Conservation (phyloP, 2,113 vertebrate species). For the Crypturellus undulatus region DNA sequence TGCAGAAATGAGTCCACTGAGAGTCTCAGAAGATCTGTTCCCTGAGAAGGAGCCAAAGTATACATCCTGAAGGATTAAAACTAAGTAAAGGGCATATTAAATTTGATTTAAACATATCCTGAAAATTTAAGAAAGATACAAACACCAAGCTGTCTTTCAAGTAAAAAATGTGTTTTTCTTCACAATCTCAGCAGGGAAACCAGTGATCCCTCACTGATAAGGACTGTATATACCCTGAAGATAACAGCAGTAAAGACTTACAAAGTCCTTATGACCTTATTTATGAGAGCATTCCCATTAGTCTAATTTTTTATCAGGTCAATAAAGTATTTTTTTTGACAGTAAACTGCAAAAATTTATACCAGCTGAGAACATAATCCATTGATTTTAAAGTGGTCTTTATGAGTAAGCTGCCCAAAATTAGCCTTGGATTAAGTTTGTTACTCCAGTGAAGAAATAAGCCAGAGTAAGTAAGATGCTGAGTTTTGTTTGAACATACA, state of each 20-base stretch:
- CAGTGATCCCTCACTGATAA: background rate
- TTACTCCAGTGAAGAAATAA: background rate
- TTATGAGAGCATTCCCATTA: background rate
- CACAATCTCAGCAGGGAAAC: background rate
- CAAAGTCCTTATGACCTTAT: background rate
- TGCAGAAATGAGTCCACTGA: background rate
- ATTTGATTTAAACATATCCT: conserved; percentile 39
- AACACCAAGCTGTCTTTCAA: conserved; percentile 16
- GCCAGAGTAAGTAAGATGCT: background rate
- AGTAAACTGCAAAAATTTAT: conserved; percentile 5
- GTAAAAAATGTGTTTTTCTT: background rate
- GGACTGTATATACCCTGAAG: background rate
- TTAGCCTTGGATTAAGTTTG: background rate
- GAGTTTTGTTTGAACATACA: background rate
- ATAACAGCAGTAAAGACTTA: background rate
- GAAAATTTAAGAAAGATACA: conserved; percentile 29
- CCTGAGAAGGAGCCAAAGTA: conserved; percentile 54
- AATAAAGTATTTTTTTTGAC: background rate
- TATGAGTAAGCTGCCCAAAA: conserved; percentile 3
- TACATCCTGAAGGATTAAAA: conserved; percentile 61
- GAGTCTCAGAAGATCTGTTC: conserved; percentile 7
- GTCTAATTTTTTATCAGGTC: background rate
- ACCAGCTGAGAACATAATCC: background rate
- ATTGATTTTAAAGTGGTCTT: conserved; percentile 19
- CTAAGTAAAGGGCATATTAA: conserved; percentile 34